phyloP scores from a whole-genome alignment of 1,140 invertebrate species.

The Euura lappo region DNA sequence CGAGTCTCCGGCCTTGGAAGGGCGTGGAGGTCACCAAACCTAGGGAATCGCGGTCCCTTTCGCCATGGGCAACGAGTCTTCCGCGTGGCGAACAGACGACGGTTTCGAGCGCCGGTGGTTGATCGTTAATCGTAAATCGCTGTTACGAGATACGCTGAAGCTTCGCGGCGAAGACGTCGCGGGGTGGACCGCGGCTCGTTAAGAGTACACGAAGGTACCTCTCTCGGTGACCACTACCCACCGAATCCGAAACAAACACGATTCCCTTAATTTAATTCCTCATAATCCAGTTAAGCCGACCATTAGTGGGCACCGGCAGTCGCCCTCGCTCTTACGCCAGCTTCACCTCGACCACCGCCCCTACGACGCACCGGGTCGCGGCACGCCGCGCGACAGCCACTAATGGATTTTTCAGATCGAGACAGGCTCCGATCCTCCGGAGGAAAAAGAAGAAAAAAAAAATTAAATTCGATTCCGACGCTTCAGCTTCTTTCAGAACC shows the following conservation, averaged over 20 bases:
- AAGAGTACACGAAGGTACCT: background rate
- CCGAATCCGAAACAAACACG: constrained; percentile 39
- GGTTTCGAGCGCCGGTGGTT: too few relatives aligned
- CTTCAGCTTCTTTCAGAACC: constrained; percentile 11
- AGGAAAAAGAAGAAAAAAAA: background rate
- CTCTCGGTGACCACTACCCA: constrained; percentile 5
- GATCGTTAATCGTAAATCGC: background rate
- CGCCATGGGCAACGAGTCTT: background rate
- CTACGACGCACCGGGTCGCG: constrained; percentile 9
- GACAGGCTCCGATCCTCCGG: constrained; percentile 31
- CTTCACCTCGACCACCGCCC: constrained; percentile 1
- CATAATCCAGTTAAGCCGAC: constrained; percentile 47
- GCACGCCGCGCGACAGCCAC: constrained; percentile 27
- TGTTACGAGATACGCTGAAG: background rate
- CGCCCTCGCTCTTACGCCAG: constrained; percentile 14
- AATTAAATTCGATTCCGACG: background rate
- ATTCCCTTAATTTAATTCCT: constrained; percentile 49
- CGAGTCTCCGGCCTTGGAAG: background rate
- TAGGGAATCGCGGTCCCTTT: background rate
- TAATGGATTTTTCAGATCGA: constrained; percentile 57
- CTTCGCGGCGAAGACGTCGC: background rate
- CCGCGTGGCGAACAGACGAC: too few relatives aligned
- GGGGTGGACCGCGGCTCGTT: background rate
- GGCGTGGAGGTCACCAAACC: background rate
- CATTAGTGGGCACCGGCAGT: constrained; percentile 38